phyloP scores from a whole-genome alignment of 1,140 invertebrate genomes.

The Manduca sexta region DNA sequence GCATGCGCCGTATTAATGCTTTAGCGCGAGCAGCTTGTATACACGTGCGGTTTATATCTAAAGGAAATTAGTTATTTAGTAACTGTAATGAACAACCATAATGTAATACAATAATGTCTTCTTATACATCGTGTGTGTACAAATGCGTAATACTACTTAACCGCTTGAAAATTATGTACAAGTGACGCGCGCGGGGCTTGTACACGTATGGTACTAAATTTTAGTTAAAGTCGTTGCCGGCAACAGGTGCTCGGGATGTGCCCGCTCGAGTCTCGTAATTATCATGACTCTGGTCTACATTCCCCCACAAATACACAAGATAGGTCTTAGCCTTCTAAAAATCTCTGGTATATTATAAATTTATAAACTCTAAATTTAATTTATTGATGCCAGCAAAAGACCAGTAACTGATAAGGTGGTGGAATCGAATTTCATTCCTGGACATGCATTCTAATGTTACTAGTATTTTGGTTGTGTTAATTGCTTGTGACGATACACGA shows the following conservation, averaged over 20 bases:
- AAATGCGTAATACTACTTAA: slow-evolving; percentile 51
- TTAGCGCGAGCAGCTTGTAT: too few species aligned
- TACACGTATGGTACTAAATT: slow-evolving; percentile 66
- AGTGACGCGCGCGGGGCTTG: slow-evolving; percentile 49
- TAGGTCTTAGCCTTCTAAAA: too few species aligned
- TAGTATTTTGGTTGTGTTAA: too few species aligned
- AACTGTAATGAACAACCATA: background rate
- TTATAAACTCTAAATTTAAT: too few species aligned
- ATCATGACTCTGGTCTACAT: slow-evolving; percentile 20
- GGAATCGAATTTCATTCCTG: too few species aligned
- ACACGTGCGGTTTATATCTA: background rate
- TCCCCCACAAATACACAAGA: background rate
- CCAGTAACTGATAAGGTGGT: too few species aligned
- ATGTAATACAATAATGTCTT: slow-evolving; percentile 7
- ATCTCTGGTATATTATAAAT: too few species aligned
- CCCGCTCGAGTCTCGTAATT: slow-evolving; percentile 39
- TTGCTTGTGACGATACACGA: too few species aligned
- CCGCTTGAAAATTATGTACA: slow-evolving; percentile 61
- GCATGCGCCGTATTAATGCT: too few species aligned
- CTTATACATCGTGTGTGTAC: slow-evolving; percentile 17
- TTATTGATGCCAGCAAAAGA: too few species aligned
- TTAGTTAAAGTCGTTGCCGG: slow-evolving; percentile 58
- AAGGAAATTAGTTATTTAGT: background rate
- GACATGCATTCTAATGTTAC: too few species aligned
- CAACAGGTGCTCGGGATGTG: slow-evolving; percentile 63